These are phyloP conservation scores for Gymnocheta viridis DNA, from an alignment of 2,888 invertebrate species.

Conservation along the genomic window DNA sequence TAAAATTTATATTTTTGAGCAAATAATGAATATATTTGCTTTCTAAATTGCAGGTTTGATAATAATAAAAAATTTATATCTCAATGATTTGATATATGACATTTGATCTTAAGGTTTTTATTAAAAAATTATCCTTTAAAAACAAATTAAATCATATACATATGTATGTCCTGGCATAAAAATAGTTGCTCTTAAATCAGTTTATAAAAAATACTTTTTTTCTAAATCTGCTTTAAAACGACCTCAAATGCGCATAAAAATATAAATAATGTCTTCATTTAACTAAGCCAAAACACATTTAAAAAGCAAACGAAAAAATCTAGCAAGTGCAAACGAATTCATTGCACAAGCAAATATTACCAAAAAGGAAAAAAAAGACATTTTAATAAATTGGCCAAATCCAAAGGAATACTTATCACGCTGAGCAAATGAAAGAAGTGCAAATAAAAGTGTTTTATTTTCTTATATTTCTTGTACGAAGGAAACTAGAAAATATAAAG, in stretches of 20 bases:
- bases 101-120: no score
- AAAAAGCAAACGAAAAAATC: neutral
- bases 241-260: neutral
- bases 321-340: constrained; percentile 5
- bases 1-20: no score
- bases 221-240: neutral
- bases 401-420: constrained; percentile 56
- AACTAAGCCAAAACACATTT: constrained; percentile 11
- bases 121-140: no score
- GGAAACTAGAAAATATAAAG: neutral
- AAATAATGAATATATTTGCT: no score
- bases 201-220: neutral
- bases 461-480: neutral
- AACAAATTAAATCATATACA: neutral
- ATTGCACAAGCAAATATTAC: constrained; percentile 11
- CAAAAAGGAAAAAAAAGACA: neutral
- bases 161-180: neutral
- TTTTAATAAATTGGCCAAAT: constrained; percentile 62
- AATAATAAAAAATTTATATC: no score
- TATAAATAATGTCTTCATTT: constrained; percentile 11
- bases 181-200: neutral
- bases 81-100: no score
- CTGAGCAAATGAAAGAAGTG: constrained; percentile 32
- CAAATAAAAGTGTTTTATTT: constrained; percentile 10
- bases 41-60: no score